Evolutionary conservation across 2,888 invertebrate genomes (phyloP), one percentile per base, ranked within the genome.

Genomic region (Xestia xanthographa): DNA sequence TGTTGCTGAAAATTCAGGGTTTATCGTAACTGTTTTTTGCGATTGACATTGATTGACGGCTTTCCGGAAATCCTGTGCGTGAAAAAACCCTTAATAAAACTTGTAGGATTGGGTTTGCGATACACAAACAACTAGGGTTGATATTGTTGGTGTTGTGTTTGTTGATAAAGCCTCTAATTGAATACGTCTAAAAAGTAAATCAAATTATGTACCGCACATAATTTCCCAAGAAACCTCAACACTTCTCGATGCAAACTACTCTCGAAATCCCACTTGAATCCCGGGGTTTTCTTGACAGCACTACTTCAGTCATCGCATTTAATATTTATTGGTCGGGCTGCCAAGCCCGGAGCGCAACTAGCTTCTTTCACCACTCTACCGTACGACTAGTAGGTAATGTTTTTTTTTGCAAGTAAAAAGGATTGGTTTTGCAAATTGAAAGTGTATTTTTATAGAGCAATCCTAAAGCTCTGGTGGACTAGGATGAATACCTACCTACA

Each of bases 271-370:
- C 48, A 38, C 53, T 72, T 20, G 12, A 62, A 73, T 78, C 66
- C 70, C 70, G 73, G 63, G 3, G 29, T 73, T 77, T 72, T 50
- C 60, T 34, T 68, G 79, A 71, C 83, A 79, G 48, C 80, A 70
- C 75, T 75, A 65, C 43, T 72, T 72, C 45, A 60, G 75, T 26
- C 43, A 34, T 60, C 34, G 34, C 74, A 77, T 84, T 53, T 66
- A 80, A 77, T 84, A 84, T 83, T 84, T 84, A 83, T 80, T 74
- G 72, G 67, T 66, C 38, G 71, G 26, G 62, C 68, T 69, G 72
- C 58, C 62, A 58, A 45, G 65, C 29, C 14, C 14, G 22, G n/a
- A 2, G 38, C 29, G 50, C 53, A 58, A 77, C 77, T 69, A 62
- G 45, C 62, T 66, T 74, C 66, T 76, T 79, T 81, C 72, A 80